These are phyloP conservation scores for Bufo bufo DNA, from an alignment of 2,113 vertebrate genomes.

Conservation along the genomic window DNA sequence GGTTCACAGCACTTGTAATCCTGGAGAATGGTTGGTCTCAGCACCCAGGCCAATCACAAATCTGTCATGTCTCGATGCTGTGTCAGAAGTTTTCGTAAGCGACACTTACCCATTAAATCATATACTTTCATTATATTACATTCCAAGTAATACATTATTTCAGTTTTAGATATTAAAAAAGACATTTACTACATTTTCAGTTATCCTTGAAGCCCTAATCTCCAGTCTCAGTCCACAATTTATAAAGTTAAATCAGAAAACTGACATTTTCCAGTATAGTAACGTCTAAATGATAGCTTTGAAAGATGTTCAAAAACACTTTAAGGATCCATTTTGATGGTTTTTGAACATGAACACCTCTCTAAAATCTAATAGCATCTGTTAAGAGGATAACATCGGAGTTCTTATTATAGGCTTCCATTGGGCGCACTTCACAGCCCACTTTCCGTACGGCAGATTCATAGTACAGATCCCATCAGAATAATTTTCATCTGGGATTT, in stretches of 20 bases:
- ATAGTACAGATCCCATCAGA: slow-evolving; percentile 30
- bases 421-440: slow-evolving; percentile 32
- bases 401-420: slow-evolving; percentile 31
- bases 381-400: slow-evolving; percentile 46
- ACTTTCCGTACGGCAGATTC: slow-evolving; percentile 1
- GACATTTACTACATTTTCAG: not conserved
- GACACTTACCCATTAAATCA: not conserved
- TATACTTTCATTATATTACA: not conserved
- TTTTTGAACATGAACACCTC: not conserved
- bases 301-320: slow-evolving; percentile 41
- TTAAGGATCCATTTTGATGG: slow-evolving; percentile 29
- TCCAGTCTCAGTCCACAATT: not conserved
- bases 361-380: slow-evolving; percentile 20
- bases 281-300: slow-evolving; percentile 30
- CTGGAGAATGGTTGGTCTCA: no score
- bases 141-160: not conserved
- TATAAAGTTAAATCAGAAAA: slow-evolving; percentile 38
- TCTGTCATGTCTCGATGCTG: no score
- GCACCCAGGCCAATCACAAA: no score
- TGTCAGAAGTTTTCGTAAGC: no score
- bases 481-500: slow-evolving; percentile 21
- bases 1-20: no score
- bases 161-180: no score
- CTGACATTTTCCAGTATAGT: slow-evolving; percentile 43
- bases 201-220: not conserved